These are phyloP conservation scores for Chirona hameri DNA, from an alignment of 2,888 invertebrate species.

Conservation along the genomic window DNA sequence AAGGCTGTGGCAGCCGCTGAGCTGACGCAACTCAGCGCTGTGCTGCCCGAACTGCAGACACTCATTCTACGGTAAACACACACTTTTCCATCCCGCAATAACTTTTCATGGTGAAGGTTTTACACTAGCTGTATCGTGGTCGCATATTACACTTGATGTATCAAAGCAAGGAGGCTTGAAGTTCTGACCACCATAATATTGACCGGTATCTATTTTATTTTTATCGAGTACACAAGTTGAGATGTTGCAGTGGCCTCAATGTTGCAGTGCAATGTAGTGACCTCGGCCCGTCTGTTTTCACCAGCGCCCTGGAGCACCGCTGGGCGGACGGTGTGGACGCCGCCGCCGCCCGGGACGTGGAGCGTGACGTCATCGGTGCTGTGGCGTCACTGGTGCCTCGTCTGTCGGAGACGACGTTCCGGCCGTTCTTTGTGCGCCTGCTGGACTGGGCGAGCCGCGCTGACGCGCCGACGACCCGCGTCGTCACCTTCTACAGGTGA, in stretches of 20 bases:
- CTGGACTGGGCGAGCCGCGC: slow-evolving; percentile 75
- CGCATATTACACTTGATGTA: too few relatives aligned
- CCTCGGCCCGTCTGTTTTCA: slow-evolving; percentile 30
- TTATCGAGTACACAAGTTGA: too few relatives aligned
- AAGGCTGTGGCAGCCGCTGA: slow-evolving; percentile 65
- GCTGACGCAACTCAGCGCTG: slow-evolving; percentile 60
- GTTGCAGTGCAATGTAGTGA: too few relatives aligned
- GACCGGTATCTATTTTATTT: too few relatives aligned
- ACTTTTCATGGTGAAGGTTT: too few relatives aligned
- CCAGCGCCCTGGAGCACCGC: slow-evolving; percentile 32
- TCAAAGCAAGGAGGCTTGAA: too few relatives aligned
- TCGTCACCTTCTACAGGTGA: slow-evolving; percentile 77
- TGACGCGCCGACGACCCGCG: slow-evolving; percentile 56
- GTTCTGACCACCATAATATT: too few relatives aligned
- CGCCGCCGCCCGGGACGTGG: slow-evolving; percentile 57
- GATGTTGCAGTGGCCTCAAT: too few relatives aligned
- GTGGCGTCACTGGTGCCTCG: slow-evolving; percentile 78
- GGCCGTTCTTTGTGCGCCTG: slow-evolving; percentile 79
- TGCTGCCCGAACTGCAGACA: slow-evolving; percentile 64
- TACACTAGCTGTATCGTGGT: too few relatives aligned
- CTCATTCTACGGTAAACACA: slow-evolving; percentile 62
- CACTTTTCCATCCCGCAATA: too few relatives aligned
- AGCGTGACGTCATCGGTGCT: slow-evolving; percentile 69
- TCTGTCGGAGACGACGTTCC: slow-evolving; percentile 81
- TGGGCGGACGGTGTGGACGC: slow-evolving; percentile 38